Evolutionary conservation across 2,113 vertebrate genomes (phyloP).

Genomic region (Anarrhichthys ocellatus): DNA sequence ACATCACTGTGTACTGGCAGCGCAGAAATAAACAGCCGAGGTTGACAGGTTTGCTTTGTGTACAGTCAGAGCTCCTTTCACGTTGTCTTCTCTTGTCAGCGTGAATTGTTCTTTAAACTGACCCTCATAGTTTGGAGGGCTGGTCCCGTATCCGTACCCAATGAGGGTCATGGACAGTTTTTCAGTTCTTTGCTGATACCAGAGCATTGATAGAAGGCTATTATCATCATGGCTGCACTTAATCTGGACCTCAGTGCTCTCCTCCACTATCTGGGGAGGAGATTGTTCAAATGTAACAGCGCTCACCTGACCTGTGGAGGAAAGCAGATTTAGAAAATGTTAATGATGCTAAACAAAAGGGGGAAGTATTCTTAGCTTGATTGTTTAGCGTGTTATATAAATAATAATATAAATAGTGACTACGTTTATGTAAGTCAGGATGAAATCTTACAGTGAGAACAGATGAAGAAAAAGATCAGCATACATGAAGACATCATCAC

Average conservation of each 20-base stretch:
- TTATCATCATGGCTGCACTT: slow-evolving; percentile 62
- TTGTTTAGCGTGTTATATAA: fast-evolving
- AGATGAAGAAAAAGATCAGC: background rate
- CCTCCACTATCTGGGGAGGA: slow-evolving; percentile 12
- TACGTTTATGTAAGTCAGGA: background rate
- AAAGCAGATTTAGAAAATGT: background rate
- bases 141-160: slow-evolving; percentile 25
- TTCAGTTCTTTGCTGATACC: slow-evolving; percentile 68
- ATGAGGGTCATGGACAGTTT: slow-evolving; percentile 62
- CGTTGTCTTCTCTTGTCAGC: background rate
- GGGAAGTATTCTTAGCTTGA: background rate
- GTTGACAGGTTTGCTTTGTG: slow-evolving; percentile 17
- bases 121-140: slow-evolving; percentile 7
- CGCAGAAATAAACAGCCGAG: slow-evolving; percentile 77
- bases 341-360: background rate
- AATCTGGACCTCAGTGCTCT: slow-evolving; percentile 12
- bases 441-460: slow-evolving; percentile 43
- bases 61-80: slow-evolving; percentile 52
- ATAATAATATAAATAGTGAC: background rate
- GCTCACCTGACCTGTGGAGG: slow-evolving; percentile 34
- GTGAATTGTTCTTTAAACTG: slow-evolving; percentile 41
- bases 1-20: slow-evolving; percentile 74
- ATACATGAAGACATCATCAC: background rate
- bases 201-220: background rate
- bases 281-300: slow-evolving; percentile 55